phyloP scores from a whole-genome alignment of 2,888 invertebrate genomes.

The Nemoura dubitans region DNA sequence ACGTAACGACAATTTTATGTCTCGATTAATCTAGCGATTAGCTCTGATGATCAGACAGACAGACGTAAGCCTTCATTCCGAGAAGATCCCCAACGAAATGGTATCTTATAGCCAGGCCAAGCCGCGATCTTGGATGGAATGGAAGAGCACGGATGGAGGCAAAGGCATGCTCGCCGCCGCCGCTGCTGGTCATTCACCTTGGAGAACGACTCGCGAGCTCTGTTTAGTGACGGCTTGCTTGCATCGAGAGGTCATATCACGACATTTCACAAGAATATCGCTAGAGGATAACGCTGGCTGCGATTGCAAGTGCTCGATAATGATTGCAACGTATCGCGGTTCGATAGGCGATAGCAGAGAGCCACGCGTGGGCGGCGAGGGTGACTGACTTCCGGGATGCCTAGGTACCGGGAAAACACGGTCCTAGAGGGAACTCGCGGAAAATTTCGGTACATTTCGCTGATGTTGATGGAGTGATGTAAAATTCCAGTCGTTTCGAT shows the following conservation, averaged over 20 bases:
- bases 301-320: slow-evolving; percentile 15
- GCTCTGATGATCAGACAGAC: background rate
- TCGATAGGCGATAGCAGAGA: too few species aligned
- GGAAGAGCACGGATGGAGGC: background rate
- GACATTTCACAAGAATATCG: slow-evolving; percentile 31
- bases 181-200: slow-evolving; percentile 24
- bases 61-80: background rate
- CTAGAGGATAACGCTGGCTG: background rate
- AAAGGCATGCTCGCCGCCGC: too few species aligned
- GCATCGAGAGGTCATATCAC: slow-evolving; percentile 36
- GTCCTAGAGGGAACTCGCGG: background rate
- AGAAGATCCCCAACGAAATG: background rate
- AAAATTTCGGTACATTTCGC: background rate
- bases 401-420: background rate
- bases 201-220: background rate
- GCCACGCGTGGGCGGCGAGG: background rate
- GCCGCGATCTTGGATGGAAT: background rate
- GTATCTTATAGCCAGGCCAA: background rate
- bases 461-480: background rate
- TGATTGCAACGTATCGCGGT: background rate
- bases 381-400: background rate
- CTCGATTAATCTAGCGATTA: slow-evolving; percentile 26
- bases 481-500: background rate
- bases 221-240: slow-evolving; percentile 15
- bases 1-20: slow-evolving; percentile 30